Conservation (phyloP, 2,113 vertebrate genomes). For the Chloropsis cyanopogon region DNA sequence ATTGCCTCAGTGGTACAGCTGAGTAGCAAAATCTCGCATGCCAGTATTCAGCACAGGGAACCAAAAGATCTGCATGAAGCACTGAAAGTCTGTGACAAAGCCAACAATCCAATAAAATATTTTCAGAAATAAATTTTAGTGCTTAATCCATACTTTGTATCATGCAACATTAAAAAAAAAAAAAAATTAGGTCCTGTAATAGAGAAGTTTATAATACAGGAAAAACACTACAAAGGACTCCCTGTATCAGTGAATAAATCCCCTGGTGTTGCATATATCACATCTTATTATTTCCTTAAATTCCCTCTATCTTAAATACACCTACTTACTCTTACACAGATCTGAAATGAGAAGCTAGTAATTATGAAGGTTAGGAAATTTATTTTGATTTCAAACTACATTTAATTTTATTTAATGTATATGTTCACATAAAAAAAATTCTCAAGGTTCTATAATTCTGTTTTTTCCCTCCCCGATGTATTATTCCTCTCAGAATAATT, state of each 20-base stretch:
- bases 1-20: not conserved
- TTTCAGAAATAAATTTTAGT: not conserved
- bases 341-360: not conserved
- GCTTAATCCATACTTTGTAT: not conserved
- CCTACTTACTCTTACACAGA: not conserved
- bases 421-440: not conserved
- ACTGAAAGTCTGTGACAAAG: not conserved
- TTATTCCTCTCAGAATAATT: not conserved
- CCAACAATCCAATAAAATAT: not conserved
- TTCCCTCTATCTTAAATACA: not conserved
- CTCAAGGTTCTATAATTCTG: not conserved
- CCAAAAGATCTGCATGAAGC: not conserved
- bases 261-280: not conserved
- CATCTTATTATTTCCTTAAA: not conserved
- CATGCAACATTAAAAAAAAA: not conserved
- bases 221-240: not conserved
- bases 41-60: not conserved
- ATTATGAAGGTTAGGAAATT: not conserved
- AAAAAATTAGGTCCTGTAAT: not conserved
- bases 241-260: not conserved
- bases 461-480: not conserved
- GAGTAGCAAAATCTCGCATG: not conserved
- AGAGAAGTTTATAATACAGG: not conserved
- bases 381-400: not conserved
- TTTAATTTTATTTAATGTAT: not conserved